Evolutionary conservation across 2,113 vertebrate species (phyloP), one percentile per base, ranked within the genome.

Genomic region (Amphilophus citrinellus): DNA sequence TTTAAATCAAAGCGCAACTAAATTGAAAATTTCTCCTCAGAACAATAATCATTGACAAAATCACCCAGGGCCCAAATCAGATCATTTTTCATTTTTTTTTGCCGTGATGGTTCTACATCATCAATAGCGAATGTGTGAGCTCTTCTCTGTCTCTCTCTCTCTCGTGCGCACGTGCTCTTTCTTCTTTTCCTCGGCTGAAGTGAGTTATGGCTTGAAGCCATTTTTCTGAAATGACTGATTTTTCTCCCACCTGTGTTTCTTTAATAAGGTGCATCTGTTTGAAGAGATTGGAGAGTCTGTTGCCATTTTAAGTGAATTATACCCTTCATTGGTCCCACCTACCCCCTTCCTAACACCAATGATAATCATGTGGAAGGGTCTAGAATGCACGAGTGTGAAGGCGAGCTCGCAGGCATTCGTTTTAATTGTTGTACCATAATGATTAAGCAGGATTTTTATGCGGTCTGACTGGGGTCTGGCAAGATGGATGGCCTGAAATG

Each of bases 381-480:
- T 76, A 71, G 94, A 94, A 93, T 92, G 76, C 85, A 89, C 39
- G 82, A 90, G 88, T 78, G 82, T 77, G 84, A 82, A 83, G 82
- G 83, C 85, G 73, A 85, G 82, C 87, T 91, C 76, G 77, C 75
- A 91, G 80, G 91, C 89, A 92, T 95, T 94, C 88, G 82, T 94
- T 96, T 92, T 95, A 95, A 95, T 96, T 96, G 95, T 84, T 8
- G 61, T 80, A 78, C 82, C 76, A 58, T 88, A 60, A 84, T 95
- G 95, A 96, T 96, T 91, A 93, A 96, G 91, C 81, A 85, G 85
- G 79, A 79, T 87, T 91, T 89, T 94, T 80, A 95, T 96, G 89
- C 42, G 1, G 42, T 93, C 88, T 93, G 95, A 96, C 94, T 94
- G 82, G 85, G 82, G 84, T 86, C 80, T 80, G 91, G 84, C 61